These are phyloP conservation scores for Andinoacara biseriatus DNA, from an alignment of 2,113 vertebrate species.

Conservation along the genomic window DNA sequence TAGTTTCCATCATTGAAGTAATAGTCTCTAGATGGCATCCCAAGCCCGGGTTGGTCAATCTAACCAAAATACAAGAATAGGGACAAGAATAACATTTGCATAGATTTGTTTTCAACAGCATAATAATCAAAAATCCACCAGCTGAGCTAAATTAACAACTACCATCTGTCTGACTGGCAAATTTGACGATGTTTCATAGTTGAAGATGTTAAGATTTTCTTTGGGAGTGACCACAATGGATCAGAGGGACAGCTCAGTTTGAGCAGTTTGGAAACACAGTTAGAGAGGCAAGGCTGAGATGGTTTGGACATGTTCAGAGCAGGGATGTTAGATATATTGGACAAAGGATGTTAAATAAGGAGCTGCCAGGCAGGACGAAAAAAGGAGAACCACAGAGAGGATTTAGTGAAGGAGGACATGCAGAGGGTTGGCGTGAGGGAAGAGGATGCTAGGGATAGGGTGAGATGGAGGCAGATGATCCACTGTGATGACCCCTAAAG, in stretches of 20 bases:
- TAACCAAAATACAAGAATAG: conserved; percentile 64
- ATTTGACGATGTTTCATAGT: neutral
- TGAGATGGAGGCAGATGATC: too few relatives aligned
- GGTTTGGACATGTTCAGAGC: too few relatives aligned
- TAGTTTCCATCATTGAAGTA: conserved; percentile 90
- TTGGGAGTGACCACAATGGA: neutral
- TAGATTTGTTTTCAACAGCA: neutral
- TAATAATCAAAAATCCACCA: neutral
- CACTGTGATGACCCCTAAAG: neutral
- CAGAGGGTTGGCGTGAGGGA: neutral
- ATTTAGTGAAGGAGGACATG: neutral
- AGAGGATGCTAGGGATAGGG: neutral
- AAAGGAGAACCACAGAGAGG: neutral
- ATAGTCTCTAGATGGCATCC: conserved; percentile 96
- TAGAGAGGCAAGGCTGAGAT: too few relatives aligned
- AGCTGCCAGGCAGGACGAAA: neutral
- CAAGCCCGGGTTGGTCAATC: conserved; percentile 94
- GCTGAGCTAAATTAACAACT: neutral
- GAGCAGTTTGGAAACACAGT: neutral
- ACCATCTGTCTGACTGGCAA: neutral
- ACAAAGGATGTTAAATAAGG: neutral
- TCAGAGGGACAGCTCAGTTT: neutral
- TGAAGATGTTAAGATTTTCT: neutral
- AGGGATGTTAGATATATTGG: neutral
- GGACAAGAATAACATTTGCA: neutral